Percentiles rank a stretch among this genome's conserved stretches.
Evolutionary conservation across 2,797 vertebrate species (phyloP).

Genomic region (Eidolon dupreanum): DNA sequence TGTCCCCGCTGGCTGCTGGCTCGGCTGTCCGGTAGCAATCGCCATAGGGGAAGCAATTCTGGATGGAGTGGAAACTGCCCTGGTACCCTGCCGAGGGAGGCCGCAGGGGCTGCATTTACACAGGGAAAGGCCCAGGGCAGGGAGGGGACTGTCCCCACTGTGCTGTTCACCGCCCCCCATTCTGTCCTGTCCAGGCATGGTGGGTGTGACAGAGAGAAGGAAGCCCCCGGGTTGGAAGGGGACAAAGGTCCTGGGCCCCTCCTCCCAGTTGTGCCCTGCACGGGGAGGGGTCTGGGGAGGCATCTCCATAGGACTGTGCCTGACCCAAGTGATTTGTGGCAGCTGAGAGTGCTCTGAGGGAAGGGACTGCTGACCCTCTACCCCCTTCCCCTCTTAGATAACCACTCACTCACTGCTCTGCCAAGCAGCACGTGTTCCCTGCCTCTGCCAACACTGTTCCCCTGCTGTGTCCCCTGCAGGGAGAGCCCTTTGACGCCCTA

Average conservation of each 20-base stretch:
- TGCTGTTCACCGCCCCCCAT: fast-evolving
- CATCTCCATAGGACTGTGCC: fast-evolving
- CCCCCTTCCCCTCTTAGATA: too few species aligned
- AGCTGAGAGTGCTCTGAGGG: background rate
- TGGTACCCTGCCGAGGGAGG: constrained; percentile 92
- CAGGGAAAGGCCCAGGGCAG: background rate
- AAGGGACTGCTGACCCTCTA: background rate
- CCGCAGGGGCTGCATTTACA: background rate
- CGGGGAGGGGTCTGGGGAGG: fast-evolving
- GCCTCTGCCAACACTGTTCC: background rate
- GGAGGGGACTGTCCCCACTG: fast-evolving
- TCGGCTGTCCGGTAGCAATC: constrained; percentile 94
- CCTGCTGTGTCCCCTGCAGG: background rate
- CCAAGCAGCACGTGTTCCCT: background rate
- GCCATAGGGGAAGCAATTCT: constrained; percentile 95
- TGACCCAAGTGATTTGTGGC: background rate
- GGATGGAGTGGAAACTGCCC: constrained; percentile 93
- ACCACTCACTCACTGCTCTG: too few species aligned
- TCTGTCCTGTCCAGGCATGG: background rate
- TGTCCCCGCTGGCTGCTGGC: constrained; percentile 88
- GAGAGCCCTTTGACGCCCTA: background rate
- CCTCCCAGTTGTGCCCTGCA: background rate
- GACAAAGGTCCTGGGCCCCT: fast-evolving
- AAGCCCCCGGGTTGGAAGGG: background rate
- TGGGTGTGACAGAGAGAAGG: background rate